Evolutionary conservation across 2,888 invertebrate genomes (phyloP), one percentile per base, ranked within the genome.

Genomic region (Chaetogeoica ovagalla): DNA sequence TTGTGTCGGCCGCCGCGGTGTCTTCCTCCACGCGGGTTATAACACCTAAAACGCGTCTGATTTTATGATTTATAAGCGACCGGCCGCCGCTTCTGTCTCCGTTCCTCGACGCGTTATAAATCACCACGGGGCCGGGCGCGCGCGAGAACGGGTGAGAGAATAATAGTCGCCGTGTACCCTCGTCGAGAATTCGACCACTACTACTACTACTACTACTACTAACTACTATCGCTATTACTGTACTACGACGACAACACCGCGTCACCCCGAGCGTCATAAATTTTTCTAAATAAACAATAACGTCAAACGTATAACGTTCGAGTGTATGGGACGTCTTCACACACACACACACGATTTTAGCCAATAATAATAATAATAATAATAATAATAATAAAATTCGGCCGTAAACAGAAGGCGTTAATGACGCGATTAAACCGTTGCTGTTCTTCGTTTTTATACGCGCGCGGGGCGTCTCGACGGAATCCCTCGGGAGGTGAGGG

Each of bases 1-100:
- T 79, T 79, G 79, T 79, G 70, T 43, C 30, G 30, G 30, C 2
- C 30, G 2, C 30, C 71, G 57, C 71, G 55, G 70, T 63, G 71
- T 71, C 70, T 79, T 76, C 75, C 59, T 76, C 75, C 59, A 76
- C 79, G 52, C 52, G 63, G 30, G 2, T 30, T 2, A 30, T 63
- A 48, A 9, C 55, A 71, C 79, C 55, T 43, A 63, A 71, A 77
- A 77, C 79, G 71, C 70, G 79, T 79, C 79, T 71, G 21, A 79
- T 79, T 79, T 79, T 79, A 79, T 79, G 79, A 79, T 79, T 79
- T 79, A 79, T 79, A 71, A n/a, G n/a, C 71, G 79, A 79, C 79
- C 63, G 79, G 79, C 30, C 30, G 30, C 70, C 71, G 71, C 79
- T 71, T 63, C 79, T 79, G 75, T 57, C 66, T 75, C 75, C 9